These are phyloP conservation scores for Deilephila elpenor DNA, from an alignment of 2,888 invertebrate genomes.

Conservation along the genomic window DNA sequence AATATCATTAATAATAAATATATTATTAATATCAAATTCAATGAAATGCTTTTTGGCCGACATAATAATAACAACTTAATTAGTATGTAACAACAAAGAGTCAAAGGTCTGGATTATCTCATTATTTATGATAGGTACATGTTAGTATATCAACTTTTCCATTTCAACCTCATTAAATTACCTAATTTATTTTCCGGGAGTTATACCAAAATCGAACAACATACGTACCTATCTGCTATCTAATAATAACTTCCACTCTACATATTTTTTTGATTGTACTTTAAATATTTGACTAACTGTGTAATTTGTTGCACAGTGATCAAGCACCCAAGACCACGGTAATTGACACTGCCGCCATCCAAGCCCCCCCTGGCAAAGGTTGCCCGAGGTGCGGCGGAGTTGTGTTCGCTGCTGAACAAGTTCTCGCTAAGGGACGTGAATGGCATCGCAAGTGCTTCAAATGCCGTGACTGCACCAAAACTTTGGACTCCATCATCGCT, in stretches of 20 bases:
- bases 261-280: conserved; percentile 16
- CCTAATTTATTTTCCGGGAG: too few species aligned
- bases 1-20: too few species aligned
- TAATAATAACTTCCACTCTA: background rate
- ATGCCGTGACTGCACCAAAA: conserved; percentile 96
- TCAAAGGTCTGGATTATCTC: too few species aligned
- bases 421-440: conserved; percentile 94
- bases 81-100: too few species aligned
- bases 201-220: too few species aligned
- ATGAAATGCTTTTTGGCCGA: too few species aligned
- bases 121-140: too few species aligned
- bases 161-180: too few species aligned
- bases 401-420: conserved; percentile 97
- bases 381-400: conserved; percentile 96
- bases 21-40: too few species aligned
- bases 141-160: too few species aligned
- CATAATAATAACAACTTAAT: too few species aligned
- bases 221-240: too few species aligned
- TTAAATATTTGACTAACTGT: background rate
- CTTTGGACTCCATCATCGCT: conserved; percentile 97
- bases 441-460: conserved; percentile 98
- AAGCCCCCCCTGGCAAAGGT: conserved; percentile 93
- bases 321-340: conserved; percentile 90
- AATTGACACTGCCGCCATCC: conserved; percentile 91
- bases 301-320: conserved; percentile 80